A percentile compares a stretch with the other conserved stretches of the same genome.
Evolutionary conservation across 2,888 invertebrate species (phyloP).

Genomic region (Heterodera filipjevi): DNA sequence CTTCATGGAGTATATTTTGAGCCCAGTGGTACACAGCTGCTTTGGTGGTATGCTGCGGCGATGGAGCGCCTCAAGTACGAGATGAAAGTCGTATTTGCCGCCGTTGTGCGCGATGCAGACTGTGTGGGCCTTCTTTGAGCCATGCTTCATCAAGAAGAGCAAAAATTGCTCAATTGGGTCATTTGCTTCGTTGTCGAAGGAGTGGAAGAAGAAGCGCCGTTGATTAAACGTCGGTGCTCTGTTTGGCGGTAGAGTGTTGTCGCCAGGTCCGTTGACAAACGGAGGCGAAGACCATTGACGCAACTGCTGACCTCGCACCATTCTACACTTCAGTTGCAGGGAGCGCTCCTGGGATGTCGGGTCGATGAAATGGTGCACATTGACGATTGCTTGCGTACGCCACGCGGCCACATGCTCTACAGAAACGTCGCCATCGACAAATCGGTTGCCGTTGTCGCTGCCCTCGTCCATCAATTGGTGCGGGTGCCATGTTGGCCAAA

Average conservation of each 20-base stretch:
- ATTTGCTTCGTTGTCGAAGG: background rate
- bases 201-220: conserved; percentile 7
- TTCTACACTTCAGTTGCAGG: background rate
- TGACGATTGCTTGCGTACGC: background rate
- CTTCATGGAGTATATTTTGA: too few relatives aligned
- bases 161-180: too few relatives aligned
- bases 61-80: too few relatives aligned
- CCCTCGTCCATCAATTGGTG: background rate
- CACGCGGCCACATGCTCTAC: background rate
- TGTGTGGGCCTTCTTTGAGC: too few relatives aligned
- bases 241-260: background rate
- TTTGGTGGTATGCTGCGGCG: too few relatives aligned
- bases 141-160: too few relatives aligned
- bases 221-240: background rate
- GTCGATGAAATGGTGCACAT: too few relatives aligned
- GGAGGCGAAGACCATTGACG: conserved; percentile 1
- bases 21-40: too few relatives aligned
- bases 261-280: background rate
- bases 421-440: background rate
- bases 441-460: background rate
- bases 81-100: too few relatives aligned
- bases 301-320: background rate
- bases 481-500: background rate
- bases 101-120: too few relatives aligned
- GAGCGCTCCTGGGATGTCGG: background rate